Percentiles rank a stretch among this genome's conserved stretches.
These are phyloP conservation scores for Biston stratarius DNA, from an alignment of 2,888 invertebrate species.

Conservation along the genomic window DNA sequence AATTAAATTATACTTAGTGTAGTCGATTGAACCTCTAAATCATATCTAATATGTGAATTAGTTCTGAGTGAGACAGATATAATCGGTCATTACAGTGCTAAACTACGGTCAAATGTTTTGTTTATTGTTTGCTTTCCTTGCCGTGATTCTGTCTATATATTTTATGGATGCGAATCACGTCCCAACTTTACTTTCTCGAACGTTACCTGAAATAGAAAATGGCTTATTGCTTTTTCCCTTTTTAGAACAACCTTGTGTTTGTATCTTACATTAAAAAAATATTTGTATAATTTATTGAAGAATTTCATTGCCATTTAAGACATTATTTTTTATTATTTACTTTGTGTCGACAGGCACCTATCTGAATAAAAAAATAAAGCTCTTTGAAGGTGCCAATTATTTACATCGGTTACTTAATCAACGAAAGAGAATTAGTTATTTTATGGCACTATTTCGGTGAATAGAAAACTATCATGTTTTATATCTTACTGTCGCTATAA, in stretches of 20 bases:
- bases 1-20: slow-evolving; percentile 80
- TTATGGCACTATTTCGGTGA: not conserved
- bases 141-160: slow-evolving; percentile 35
- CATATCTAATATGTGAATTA: slow-evolving; percentile 68
- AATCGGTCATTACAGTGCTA: slow-evolving; percentile 49
- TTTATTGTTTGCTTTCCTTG: slow-evolving; percentile 40
- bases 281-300: not conserved
- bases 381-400: too few species aligned
- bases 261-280: slow-evolving; percentile 10
- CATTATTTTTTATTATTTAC: too few species aligned
- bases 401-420: too few species aligned
- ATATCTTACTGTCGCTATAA: slow-evolving; percentile 7
- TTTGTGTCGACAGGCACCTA: too few species aligned
- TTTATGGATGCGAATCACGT: slow-evolving; percentile 34
- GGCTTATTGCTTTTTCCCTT: slow-evolving; percentile 28
- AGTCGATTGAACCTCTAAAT: slow-evolving; percentile 72
- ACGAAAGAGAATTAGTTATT: not conserved
- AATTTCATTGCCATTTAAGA: too few species aligned
- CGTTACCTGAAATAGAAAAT: slow-evolving; percentile 37
- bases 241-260: slow-evolving; percentile 22
- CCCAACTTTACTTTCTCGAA: slow-evolving; percentile 33
- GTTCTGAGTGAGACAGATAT: slow-evolving; percentile 52
- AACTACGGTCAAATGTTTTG: slow-evolving; percentile 39
- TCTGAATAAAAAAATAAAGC: too few species aligned
- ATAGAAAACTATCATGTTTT: not conserved